Evolutionary conservation across 2,888 invertebrate species (phyloP).

Genomic region (Clusia tigrina): DNA sequence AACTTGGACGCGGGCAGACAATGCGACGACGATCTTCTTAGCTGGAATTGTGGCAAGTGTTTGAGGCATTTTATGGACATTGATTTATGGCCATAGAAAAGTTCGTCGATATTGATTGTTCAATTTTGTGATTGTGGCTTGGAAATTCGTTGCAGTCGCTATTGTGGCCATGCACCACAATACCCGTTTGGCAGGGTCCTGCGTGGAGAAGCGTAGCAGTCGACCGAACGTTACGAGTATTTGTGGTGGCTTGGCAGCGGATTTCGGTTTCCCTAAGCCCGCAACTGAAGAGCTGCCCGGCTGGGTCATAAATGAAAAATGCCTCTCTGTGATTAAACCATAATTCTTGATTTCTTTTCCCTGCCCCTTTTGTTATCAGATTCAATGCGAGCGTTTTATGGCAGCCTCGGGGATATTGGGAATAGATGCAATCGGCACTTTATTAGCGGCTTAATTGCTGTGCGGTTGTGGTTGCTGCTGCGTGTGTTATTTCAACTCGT

Average conservation of each 20-base stretch:
- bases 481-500: neutral
- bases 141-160: neutral
- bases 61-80: slow-evolving; percentile 29
- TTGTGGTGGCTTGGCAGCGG: slow-evolving; percentile 16
- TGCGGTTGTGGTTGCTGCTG: slow-evolving; percentile 10
- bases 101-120: slow-evolving; percentile 39
- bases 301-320: slow-evolving; percentile 16
- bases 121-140: slow-evolving; percentile 42
- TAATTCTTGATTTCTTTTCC: slow-evolving; percentile 9
- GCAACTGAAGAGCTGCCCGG: neutral
- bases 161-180: neutral
- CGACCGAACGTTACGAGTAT: too few species aligned
- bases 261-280: slow-evolving; percentile 8
- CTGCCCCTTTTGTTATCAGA: neutral
- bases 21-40: slow-evolving; percentile 9
- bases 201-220: neutral
- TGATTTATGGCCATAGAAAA: slow-evolving; percentile 42
- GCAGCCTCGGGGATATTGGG: neutral
- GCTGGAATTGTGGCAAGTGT: slow-evolving; percentile 21
- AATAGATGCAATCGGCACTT: slow-evolving; percentile 16
- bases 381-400: neutral
- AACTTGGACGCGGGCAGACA: neutral
- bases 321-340: slow-evolving; percentile 12
- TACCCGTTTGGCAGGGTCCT: neutral
- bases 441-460: slow-evolving; percentile 6